Base-by-base conservation (phyloP, 2,113 vertebrate species). In the Esox niger region DNA sequence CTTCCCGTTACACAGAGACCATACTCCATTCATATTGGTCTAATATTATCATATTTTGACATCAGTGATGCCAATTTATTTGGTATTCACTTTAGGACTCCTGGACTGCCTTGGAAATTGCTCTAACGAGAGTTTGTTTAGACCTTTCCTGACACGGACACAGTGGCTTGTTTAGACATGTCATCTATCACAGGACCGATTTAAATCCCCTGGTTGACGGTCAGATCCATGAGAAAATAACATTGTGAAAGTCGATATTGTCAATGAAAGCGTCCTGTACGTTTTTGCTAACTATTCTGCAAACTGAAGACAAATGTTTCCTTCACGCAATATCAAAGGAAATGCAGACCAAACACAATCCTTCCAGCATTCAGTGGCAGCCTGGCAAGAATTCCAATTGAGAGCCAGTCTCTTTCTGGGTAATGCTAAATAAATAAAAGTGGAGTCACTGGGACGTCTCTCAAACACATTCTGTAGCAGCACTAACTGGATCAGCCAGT, bases 401-500 rank as follows among this genome's bases (percentile, higher is more conserved):
- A 71, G 43, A 57, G 65, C 32, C 23, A 57, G 43, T 47, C 64
- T 15, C 63, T 43, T 73, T 68, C 56, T 52, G 65, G 66, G 56
- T 73, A 20, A 57, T 64, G 23, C 70, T 74, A 73, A 55, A 77
- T 83, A 82, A 85, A 85, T 79, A 78, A 85, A 78, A n/a, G 74
- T 32, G 62, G 75, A 77, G 70, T 74, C 71, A 68, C 73, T 73
- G 29, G 27, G 57, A 59, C 29, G 47, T 69, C 71, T 73, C 76
- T 71, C 72, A 73, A 79, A 77, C 67, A 23, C 63, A 38, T 68
- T 68, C 72, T 74, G 60, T 75, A 72, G 86, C 83, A 68, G 68
- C 76, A 64, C 82, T 84, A 81, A 86, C 84, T 80, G 74, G 75
- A 87, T 73, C 73, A 81, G 81, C 59, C 72, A n/a, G 66, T 75